Evolutionary conservation across 2,888 invertebrate species (phyloP).

Genomic region (Crioceris asparagi): DNA sequence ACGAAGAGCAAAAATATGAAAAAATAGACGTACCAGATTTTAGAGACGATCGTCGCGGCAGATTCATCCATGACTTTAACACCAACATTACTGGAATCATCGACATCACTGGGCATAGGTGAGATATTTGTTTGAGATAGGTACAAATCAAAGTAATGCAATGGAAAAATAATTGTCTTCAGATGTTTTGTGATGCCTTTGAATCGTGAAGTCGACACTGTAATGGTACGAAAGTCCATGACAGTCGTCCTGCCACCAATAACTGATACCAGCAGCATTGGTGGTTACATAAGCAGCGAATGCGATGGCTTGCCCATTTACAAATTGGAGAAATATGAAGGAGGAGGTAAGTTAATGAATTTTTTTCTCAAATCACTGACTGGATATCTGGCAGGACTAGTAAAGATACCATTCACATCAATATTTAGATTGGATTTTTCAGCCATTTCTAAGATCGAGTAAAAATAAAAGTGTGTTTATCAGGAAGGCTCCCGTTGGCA

Average conservation of each 20-base stretch:
- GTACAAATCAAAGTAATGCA: no score
- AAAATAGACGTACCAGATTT: constrained; percentile 81
- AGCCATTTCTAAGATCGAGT: no score
- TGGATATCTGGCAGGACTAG: no score
- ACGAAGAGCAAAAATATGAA: constrained; percentile 61
- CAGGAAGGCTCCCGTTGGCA: no score
- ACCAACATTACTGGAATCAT: constrained; percentile 50
- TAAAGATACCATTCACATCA: no score
- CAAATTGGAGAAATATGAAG: constrained; percentile 55
- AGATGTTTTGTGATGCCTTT: constrained; percentile 89
- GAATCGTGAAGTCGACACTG: constrained; percentile 69
- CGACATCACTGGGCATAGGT: constrained; percentile 2
- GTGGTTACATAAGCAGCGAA: constrained; percentile 58
- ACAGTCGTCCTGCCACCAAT: constrained; percentile 62
- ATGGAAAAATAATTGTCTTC: no score
- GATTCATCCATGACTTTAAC: constrained; percentile 89
- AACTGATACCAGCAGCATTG: constrained; percentile 50
- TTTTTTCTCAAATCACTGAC: no score
- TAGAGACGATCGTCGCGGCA: constrained; percentile 66
- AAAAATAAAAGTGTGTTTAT: no score
- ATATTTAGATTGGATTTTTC: no score
- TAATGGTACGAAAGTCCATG: constrained; percentile 65
- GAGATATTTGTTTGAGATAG: background rate
- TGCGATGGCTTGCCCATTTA: constrained; percentile 64
- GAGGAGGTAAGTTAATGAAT: constrained; percentile 49